Evolutionary conservation across 2,888 invertebrate species (phyloP).

Genomic region (Unio delphinus): DNA sequence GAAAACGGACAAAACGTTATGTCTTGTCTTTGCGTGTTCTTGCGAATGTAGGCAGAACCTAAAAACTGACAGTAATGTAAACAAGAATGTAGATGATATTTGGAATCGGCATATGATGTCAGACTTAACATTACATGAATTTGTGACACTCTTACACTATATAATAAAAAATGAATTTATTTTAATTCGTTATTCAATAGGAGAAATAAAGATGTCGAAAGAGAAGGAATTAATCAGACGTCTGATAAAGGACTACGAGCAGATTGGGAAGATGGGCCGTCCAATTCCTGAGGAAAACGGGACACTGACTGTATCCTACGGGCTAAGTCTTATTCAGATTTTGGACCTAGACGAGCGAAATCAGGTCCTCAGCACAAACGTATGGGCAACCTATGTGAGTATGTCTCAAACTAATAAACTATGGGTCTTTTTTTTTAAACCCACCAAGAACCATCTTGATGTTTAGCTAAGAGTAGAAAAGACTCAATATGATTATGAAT

Average conservation of each 20-base stretch:
- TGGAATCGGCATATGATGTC: too few relatives aligned
- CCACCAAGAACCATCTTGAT: too few relatives aligned
- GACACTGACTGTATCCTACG: constrained; percentile 64
- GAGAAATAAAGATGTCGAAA: constrained; percentile 63
- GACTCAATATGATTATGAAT: too few relatives aligned
- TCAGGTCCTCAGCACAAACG: constrained; percentile 71
- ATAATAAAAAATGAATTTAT: not conserved
- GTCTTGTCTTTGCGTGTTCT: too few relatives aligned
- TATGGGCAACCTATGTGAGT: constrained; percentile 71
- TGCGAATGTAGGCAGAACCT: too few relatives aligned
- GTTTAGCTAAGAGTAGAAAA: too few relatives aligned
- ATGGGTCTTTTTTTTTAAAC: not conserved
- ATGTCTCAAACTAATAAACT: not conserved
- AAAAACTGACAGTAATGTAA: too few relatives aligned
- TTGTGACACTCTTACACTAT: too few relatives aligned
- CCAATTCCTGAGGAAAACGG: constrained; percentile 67
- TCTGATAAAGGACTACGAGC: constrained; percentile 63
- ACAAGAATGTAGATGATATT: too few relatives aligned
- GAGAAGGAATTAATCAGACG: constrained; percentile 69
- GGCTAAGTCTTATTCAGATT: constrained; percentile 70
- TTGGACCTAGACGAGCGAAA: constrained; percentile 71
- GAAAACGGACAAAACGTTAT: too few relatives aligned
- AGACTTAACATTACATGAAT: too few relatives aligned
- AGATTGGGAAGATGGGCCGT: constrained; percentile 66
- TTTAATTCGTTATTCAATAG: constrained; percentile 29